Conservation (phyloP, 2,113 vertebrate genomes). For the Syrmaticus mikado region DNA sequence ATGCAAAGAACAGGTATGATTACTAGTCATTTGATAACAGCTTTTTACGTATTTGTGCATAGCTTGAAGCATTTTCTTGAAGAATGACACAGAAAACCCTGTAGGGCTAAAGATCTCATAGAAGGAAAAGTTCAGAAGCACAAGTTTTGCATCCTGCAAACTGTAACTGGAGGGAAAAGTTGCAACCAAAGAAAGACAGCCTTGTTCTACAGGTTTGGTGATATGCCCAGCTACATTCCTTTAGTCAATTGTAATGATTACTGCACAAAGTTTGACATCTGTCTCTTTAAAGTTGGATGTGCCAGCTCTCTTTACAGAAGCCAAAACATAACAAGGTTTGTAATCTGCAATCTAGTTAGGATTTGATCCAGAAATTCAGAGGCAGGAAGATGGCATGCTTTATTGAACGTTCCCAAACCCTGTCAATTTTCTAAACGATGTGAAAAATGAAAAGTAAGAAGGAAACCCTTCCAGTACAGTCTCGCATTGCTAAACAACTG, state of each 20-base stretch:
- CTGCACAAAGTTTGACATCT: background rate
- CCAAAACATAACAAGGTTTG: background rate
- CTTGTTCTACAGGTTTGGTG: background rate
- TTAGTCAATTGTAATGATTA: background rate
- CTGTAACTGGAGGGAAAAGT: background rate
- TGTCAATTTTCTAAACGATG: background rate
- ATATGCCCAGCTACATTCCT: background rate
- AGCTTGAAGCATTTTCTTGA: background rate
- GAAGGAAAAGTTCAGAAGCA: background rate
- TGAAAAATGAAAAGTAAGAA: background rate
- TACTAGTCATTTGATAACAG: background rate
- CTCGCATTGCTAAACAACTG: background rate
- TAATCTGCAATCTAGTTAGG: background rate
- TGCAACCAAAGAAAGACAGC: background rate
- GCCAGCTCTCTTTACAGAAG: background rate
- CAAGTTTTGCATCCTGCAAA: background rate
- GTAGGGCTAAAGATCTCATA: background rate
- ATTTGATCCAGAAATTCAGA: background rate
- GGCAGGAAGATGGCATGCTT: background rate
- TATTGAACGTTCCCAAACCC: background rate
- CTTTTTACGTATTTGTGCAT: background rate
- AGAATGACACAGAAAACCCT: background rate
- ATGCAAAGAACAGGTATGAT: background rate
- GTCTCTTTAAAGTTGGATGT: background rate
- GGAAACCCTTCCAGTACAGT: background rate